These are phyloP conservation scores for Pithys albifrons DNA, from an alignment of 2,113 vertebrate species.

Conservation along the genomic window DNA sequence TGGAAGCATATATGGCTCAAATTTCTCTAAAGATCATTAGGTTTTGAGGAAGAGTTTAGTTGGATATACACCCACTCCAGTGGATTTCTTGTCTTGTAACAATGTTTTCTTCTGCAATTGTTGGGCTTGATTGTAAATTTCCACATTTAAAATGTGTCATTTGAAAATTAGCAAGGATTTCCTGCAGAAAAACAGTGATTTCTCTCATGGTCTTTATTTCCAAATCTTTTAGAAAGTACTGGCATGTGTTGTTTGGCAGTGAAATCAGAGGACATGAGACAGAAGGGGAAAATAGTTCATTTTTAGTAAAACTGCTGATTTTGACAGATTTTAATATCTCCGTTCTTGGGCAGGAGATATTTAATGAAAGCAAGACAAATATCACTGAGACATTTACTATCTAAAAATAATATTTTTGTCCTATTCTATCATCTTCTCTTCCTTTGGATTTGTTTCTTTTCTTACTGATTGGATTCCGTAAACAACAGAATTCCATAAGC, in stretches of 20 bases:
- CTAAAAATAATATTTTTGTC: not conserved
- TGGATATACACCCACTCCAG: not conserved
- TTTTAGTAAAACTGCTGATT: not conserved
- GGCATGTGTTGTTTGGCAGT: not conserved
- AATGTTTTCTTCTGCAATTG: not conserved
- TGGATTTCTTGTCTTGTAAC: not conserved
- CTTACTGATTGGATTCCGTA: not conserved
- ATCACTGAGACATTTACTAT: not conserved
- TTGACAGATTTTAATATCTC: not conserved
- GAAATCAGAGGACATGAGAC: not conserved
- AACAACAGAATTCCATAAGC: not conserved
- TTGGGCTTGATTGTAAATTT: not conserved
- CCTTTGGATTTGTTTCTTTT: not conserved
- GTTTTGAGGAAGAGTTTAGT: not conserved
- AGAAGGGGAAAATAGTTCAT: not conserved
- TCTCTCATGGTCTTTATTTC: not conserved
- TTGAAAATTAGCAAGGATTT: not conserved
- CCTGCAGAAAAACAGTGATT: not conserved
- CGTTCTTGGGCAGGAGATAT: not conserved
- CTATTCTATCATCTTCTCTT: not conserved
- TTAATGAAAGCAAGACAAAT: slow-evolving; percentile 5
- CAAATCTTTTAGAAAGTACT: not conserved
- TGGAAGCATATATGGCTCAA: fast-evolving
- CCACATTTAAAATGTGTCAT: not conserved
- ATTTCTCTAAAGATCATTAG: not conserved